Percentiles rank a stretch among this genome's conserved stretches.
These are phyloP conservation scores for Onychostruthus taczanowskii DNA, from an alignment of 2,113 vertebrate species.

Conservation along the genomic window DNA sequence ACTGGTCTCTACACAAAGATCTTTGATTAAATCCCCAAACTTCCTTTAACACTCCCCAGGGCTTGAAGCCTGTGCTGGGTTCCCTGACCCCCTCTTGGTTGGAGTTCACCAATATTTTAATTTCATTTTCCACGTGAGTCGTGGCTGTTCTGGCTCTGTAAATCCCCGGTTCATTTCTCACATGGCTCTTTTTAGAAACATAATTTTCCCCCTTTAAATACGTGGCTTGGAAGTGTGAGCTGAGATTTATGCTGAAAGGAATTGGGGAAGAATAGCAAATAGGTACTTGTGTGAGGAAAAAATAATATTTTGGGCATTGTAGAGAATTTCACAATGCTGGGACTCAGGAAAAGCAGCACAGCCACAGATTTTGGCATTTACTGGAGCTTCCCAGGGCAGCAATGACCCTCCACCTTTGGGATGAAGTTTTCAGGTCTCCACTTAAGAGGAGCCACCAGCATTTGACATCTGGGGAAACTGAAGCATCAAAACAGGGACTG, in stretches of 20 bases:
- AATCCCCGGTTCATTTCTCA: constrained; percentile 24
- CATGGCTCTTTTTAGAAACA: neutral
- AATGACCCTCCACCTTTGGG: neutral
- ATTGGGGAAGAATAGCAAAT: neutral
- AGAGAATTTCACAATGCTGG: neutral
- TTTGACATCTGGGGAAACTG: neutral
- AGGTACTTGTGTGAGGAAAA: neutral
- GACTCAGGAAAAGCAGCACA: neutral
- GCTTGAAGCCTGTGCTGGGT: neutral
- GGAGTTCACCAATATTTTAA: neutral
- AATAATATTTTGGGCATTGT: neutral
- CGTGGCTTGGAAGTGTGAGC: neutral
- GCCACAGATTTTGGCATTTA: neutral
- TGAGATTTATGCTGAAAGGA: neutral
- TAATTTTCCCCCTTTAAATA: neutral
- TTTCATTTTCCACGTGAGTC: neutral
- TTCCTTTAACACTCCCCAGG: neutral
- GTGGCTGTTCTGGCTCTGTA: neutral
- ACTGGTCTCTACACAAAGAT: neutral
- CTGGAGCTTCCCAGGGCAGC: neutral
- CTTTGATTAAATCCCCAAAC: neutral
- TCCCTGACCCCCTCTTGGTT: neutral
- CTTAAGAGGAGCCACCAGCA: neutral
- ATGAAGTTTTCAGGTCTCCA: neutral
- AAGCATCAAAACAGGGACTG: neutral